Percentiles rank a stretch among this genome's conserved stretches.
phyloP scores from a whole-genome alignment of 2,888 invertebrate genomes.

The Apotomis capreana region DNA sequence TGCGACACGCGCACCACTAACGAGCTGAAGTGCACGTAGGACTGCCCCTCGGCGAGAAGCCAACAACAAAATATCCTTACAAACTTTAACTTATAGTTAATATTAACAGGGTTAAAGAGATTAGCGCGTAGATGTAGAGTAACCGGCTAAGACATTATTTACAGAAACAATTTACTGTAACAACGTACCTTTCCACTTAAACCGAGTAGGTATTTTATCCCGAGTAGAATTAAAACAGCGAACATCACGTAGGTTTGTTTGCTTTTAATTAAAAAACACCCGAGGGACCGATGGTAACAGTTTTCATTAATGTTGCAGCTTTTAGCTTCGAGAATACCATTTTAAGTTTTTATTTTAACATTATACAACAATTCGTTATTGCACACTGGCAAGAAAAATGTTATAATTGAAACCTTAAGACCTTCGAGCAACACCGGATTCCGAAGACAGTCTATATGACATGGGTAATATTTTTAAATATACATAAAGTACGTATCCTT shows the following conservation, averaged over 20 bases:
- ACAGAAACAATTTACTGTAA: background rate
- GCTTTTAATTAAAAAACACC: constrained; percentile 34
- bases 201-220: constrained; percentile 13
- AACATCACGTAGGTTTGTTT: constrained; percentile 33
- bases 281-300: constrained; percentile 29
- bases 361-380: background rate
- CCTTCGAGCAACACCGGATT: too few species aligned
- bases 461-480: too few species aligned
- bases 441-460: too few species aligned
- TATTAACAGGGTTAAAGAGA: too few species aligned
- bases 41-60: too few species aligned
- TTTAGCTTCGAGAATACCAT: constrained; percentile 14
- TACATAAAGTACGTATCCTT: too few species aligned
- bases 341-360: background rate
- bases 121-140: background rate
- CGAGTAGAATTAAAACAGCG: constrained; percentile 16
- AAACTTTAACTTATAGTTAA: too few species aligned
- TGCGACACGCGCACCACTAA: too few species aligned
- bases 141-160: background rate
- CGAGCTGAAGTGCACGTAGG: too few species aligned
- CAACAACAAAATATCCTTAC: too few species aligned
- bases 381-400: too few species aligned
- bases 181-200: background rate
- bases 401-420: too few species aligned
- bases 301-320: constrained; percentile 26